Percentiles rank a stretch among this genome's conserved stretches.
Evolutionary conservation across 1,140 invertebrate genomes (phyloP).

Genomic region (Drosophila triauraria): DNA sequence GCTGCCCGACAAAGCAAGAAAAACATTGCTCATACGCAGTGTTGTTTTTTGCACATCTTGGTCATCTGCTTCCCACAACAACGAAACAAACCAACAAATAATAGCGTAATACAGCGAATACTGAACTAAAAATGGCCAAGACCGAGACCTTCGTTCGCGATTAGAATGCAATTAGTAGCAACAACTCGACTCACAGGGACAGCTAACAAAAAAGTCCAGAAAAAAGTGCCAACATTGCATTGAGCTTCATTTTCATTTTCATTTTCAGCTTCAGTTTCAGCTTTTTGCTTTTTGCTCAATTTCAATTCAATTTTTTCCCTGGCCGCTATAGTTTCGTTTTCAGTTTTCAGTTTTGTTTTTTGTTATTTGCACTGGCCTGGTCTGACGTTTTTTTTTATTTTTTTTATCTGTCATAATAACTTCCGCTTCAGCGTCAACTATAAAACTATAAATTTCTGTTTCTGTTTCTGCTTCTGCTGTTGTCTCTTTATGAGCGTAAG

Average conservation of each 20-base stretch:
- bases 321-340: slow-evolving; percentile 32
- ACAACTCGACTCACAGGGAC: slow-evolving; percentile 13
- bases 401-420: slow-evolving; percentile 75
- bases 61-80: slow-evolving; percentile 71
- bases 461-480: slow-evolving; percentile 2
- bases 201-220: slow-evolving; percentile 31
- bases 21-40: slow-evolving; percentile 21
- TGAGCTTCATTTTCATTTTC: slow-evolving; percentile 56
- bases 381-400: slow-evolving; percentile 10
- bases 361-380: slow-evolving; percentile 4
- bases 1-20: not conserved
- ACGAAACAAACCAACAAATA: slow-evolving; percentile 49
- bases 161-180: slow-evolving; percentile 81
- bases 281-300: slow-evolving; percentile 30
- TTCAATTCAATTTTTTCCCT: slow-evolving; percentile 29
- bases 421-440: slow-evolving; percentile 62
- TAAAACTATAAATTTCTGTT: slow-evolving; percentile 34
- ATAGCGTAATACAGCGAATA: slow-evolving; percentile 27
- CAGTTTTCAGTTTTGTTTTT: slow-evolving; percentile 26
- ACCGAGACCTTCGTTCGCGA: slow-evolving; percentile 74
- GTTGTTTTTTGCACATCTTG: slow-evolving; percentile 54
- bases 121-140: slow-evolving; percentile 62
- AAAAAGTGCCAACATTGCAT: slow-evolving; percentile 57
- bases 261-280: slow-evolving; percentile 7
- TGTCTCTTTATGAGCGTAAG: slow-evolving; percentile 42